Evolutionary conservation across 2,888 invertebrate genomes (phyloP), one percentile per base, ranked within the genome.

Genomic region (Tricholauxania praeusta): DNA sequence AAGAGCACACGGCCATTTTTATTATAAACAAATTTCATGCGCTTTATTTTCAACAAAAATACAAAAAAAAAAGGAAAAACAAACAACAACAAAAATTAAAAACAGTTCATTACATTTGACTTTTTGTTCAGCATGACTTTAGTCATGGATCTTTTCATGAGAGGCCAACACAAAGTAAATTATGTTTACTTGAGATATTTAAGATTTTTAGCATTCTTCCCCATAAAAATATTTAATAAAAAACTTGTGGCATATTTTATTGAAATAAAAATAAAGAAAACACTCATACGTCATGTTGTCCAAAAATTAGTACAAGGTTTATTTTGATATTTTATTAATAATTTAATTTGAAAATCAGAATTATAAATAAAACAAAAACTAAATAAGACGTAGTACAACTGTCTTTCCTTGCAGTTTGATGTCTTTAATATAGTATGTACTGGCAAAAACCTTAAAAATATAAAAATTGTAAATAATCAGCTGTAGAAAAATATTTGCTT

Each of bases 1-100:
- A 83, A 82, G 84, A 82, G 85, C 80, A 84, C 85, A 85, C 83
- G 85, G 85, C 81, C 86, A 84, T 81, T 83, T 82, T 82, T 84
- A 83, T 84, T 83, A 83, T 82, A 82, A 82, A 82, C 81, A 81
- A 78, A 80, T 72, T 81, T 78, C 14, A 39, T 39, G 39, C 39
- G 39, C 39, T 39, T 39, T 39, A 10, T 39, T 39, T 10, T 10
- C 39, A 39, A 39, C 39, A 4, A 39, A 39, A 39, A 39, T 39
- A 32, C 32, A 32, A 32, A 39, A 19, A 53, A 53, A 22, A 65
- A 51, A 65, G n/a, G 4, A 48, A 17, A 19, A 65, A 65, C 28
- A 47, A 65, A 60, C n/a, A 39, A 39, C 10, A 39, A 39, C 39
- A 39, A 7, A 39, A 39, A 39, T 39, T 39, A 39, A 39, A 39